Conservation (phyloP, 2,113 vertebrate genomes). For the Lophius piscatorius region DNA sequence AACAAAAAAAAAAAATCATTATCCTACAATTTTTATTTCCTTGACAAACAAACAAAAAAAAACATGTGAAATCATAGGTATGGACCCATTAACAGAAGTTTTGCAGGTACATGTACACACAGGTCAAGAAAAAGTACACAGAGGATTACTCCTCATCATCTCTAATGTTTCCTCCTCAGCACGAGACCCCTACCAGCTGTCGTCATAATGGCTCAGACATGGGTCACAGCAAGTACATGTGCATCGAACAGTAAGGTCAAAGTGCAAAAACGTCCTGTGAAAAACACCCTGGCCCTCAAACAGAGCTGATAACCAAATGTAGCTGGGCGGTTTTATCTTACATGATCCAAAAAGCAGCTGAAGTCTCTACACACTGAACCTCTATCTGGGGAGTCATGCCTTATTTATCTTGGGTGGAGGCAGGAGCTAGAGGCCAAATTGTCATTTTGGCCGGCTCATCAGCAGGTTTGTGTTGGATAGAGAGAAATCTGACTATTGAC, state of each 20-base stretch:
- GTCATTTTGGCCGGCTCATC: conserved; percentile 16
- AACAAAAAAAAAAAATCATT: too few relatives aligned
- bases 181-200: too few relatives aligned
- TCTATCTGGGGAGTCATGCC: conserved; percentile 49
- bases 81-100: too few relatives aligned
- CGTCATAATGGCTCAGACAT: too few relatives aligned
- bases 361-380: not conserved
- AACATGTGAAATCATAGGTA: too few relatives aligned
- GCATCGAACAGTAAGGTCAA: conserved; percentile 1
- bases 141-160: too few relatives aligned
- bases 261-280: conserved; percentile 19
- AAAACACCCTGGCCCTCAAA: conserved; percentile 9
- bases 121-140: too few relatives aligned
- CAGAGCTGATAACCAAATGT: conserved; percentile 48
- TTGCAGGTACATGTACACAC: too few relatives aligned
- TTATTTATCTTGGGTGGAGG: conserved; percentile 73
- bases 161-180: too few relatives aligned
- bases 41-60: too few relatives aligned
- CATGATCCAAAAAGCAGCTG: not conserved
- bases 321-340: conserved; percentile 18
- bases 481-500: not conserved
- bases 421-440: conserved; percentile 3
- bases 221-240: conserved; percentile 6
- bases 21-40: too few relatives aligned
- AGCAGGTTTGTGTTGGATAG: conserved; percentile 12